Conservation (phyloP, 1,140 invertebrate genomes). For the Muscidifurax raptorellus region DNA sequence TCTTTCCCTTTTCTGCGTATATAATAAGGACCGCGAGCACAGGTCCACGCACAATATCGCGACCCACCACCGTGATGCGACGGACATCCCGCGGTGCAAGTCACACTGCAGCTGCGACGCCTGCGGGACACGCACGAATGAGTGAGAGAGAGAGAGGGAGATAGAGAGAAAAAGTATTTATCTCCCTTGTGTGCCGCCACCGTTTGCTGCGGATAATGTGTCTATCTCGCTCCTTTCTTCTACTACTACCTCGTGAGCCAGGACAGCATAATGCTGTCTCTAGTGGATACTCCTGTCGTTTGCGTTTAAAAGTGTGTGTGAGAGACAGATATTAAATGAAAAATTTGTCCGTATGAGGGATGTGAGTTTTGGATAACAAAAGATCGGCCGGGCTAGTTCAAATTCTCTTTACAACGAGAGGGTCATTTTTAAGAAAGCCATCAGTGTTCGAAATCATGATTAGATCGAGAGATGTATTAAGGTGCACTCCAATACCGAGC, state of each 20-base stretch:
- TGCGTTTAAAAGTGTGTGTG: neutral
- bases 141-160: neutral
- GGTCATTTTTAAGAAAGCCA: neutral
- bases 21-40: constrained; percentile 24
- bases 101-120: neutral
- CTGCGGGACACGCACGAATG: neutral
- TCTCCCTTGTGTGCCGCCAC: constrained; percentile 2
- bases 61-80: constrained; percentile 66
- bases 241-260: neutral
- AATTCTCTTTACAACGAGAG: neutral
- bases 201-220: constrained; percentile 3
- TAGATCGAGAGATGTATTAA: neutral
- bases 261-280: neutral
- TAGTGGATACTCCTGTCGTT: neutral
- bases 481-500: neutral
- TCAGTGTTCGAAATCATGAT: neutral
- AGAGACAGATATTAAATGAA: constrained; percentile 2
- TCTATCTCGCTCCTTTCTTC: neutral
- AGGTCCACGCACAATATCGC: constrained; percentile 55
- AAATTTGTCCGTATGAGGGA: constrained; percentile 4
- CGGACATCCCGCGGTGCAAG: constrained; percentile 58
- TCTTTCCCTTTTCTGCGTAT: constrained; percentile 9
- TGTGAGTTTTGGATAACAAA: neutral
- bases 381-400: neutral
- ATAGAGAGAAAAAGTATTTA: neutral